Evolutionary conservation across 1,140 invertebrate species (phyloP), one percentile per base, ranked within the genome.

Genomic region (Monomorium pharaonis): DNA sequence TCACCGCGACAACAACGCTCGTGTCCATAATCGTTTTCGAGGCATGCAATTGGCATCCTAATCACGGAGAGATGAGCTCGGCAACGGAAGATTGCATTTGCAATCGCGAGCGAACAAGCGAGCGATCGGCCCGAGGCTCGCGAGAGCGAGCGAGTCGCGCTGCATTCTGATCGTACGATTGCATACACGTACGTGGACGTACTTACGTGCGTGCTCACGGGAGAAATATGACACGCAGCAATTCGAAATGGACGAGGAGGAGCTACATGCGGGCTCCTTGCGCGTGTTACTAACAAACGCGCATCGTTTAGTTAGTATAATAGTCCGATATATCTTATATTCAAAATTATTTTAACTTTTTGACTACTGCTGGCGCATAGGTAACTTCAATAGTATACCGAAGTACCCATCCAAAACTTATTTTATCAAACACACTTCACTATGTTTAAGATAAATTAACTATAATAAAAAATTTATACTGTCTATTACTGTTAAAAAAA

Each of bases 231-330:
- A 91, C 89, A 88, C 72, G 88, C 84, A 88, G 24, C 24, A 65
- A 92, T 92, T 91, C 89, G 88, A 92, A 91, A 80, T 88, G 89
- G 88, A 78, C 56, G 58, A 81, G 65, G 88, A 86, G 91, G 86
- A 89, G 87, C 80, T 76, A 18, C 30, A 47, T 2, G 42, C 18
- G 21, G 16, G 21, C 10, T 27, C 5, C 10, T 9, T 16, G 21
- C 44, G 37, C 16, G 44, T 18, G 18, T 14, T 21, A 16, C 30
- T 18, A n/a, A n/a, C 4, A 27, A 2, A 7, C 33, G n/a, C 33
- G 18, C 18, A 12, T 37, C 33, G n/a, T n/a, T n/a, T n/a, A n/a
- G n/a, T n/a, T n/a, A n/a, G n/a, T n/a, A n/a, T n/a, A n/a, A 9
- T 47, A 47, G 44, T 47, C 44, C 44, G 44, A 47, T n/a, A n/a